phyloP scores from a whole-genome alignment of 2,797 vertebrate species.

The Sebastes oblongus region DNA sequence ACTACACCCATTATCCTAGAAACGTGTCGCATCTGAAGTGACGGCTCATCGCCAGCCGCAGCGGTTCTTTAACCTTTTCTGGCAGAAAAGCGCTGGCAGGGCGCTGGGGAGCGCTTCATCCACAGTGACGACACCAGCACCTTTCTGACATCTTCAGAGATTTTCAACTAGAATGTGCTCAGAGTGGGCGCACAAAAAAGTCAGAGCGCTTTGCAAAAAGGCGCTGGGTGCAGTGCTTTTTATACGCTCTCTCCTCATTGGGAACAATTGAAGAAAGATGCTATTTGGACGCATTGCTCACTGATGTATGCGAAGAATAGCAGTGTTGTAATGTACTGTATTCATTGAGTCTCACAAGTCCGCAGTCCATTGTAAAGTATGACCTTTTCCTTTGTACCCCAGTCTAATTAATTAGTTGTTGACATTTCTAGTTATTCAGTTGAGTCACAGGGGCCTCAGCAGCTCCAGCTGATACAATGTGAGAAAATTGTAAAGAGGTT shows the following conservation, averaged over 20 bases:
- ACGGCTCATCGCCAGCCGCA: not conserved
- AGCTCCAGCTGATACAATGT: constrained; percentile 50
- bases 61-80: not conserved
- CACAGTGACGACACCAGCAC: not conserved
- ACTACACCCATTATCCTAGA: not conserved
- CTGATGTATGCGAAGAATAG: constrained; percentile 4
- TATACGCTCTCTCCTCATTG: not conserved
- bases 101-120: not conserved
- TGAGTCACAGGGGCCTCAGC: constrained; percentile 38
- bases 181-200: no score
- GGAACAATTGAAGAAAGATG: not conserved
- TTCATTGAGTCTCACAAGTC: constrained; percentile 31
- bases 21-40: not conserved
- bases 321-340: not conserved
- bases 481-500: constrained; percentile 51
- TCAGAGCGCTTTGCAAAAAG: not conserved
- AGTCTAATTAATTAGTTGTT: constrained; percentile 71
- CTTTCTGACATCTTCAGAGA: not conserved
- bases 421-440: constrained; percentile 68
- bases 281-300: not conserved
- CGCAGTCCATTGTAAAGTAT: constrained; percentile 32
- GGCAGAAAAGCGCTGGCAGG: not conserved
- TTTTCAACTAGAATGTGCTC: no score
- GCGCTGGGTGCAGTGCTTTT: not conserved
- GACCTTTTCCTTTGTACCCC: constrained; percentile 63